These are phyloP conservation scores for Anas bahamensis DNA, from an alignment of 2,797 vertebrate genomes.

Conservation along the genomic window DNA sequence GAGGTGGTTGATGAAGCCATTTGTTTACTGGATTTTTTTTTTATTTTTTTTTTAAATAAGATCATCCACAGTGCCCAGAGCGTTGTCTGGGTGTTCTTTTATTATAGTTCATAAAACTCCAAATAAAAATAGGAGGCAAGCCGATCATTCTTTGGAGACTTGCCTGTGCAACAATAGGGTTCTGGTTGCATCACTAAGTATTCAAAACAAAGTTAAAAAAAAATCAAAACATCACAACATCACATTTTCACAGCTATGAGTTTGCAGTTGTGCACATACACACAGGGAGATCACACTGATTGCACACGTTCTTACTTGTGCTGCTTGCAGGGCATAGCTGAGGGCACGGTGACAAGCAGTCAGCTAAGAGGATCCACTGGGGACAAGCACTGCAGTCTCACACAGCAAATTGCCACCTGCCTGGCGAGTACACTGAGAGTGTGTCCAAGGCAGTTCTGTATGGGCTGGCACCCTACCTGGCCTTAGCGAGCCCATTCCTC, in stretches of 20 bases:
- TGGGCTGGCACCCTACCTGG: not conserved
- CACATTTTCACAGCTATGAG: not conserved
- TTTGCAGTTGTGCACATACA: not conserved
- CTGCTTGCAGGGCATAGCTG: not conserved
- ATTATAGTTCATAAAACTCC: slow-evolving; percentile 40
- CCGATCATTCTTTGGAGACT: not conserved
- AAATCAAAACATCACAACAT: not conserved
- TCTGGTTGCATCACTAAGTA: not conserved
- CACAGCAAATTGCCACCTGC: not conserved
- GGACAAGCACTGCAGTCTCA: not conserved
- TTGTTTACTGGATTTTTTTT: slow-evolving; percentile 40
- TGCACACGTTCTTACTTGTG: not conserved
- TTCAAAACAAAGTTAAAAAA: slow-evolving; percentile 11
- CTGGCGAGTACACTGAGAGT: not conserved
- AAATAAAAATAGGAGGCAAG: not conserved
- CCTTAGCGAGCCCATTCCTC: not conserved
- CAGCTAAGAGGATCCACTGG: not conserved
- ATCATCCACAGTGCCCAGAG: slow-evolving; percentile 18
- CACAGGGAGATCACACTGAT: not conserved
- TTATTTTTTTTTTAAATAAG: slow-evolving; percentile 39
- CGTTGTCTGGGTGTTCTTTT: slow-evolving; percentile 44
- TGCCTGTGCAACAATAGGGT: not conserved
- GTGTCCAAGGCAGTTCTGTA: not conserved
- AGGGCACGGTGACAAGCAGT: not conserved
- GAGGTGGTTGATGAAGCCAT: slow-evolving; percentile 26